Conservation (phyloP, 2,797 vertebrate species). For the Poeciliopsis gracilis region DNA sequence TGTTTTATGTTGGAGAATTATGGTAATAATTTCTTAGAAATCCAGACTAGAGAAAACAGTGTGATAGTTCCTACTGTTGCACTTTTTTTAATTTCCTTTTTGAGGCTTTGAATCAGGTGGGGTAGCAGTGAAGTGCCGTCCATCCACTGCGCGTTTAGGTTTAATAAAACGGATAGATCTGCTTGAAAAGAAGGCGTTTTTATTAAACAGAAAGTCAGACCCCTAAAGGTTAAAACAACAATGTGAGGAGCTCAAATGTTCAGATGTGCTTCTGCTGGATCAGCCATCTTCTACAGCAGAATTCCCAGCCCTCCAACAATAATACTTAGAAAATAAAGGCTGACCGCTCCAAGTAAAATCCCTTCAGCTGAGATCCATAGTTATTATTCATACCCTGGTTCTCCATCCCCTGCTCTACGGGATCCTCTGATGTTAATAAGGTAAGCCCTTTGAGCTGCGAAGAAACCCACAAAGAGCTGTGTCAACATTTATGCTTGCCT, state of each 20-base stretch:
- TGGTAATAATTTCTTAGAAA: constrained; percentile 75
- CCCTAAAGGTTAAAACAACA: constrained; percentile 81
- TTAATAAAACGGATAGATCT: constrained; percentile 19
- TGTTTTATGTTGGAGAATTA: constrained; percentile 70
- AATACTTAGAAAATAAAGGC: constrained; percentile 86
- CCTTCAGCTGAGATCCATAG: constrained; percentile 82
- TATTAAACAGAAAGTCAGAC: constrained; percentile 59
- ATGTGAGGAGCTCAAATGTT: constrained; percentile 75
- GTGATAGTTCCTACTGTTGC: constrained; percentile 31
- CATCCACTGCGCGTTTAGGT: constrained; percentile 15
- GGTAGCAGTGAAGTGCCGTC: constrained; percentile 21
- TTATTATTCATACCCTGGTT: constrained; percentile 81
- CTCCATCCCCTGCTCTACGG: constrained; percentile 61
- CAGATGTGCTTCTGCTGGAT: constrained; percentile 83
- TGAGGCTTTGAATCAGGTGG: constrained; percentile 43
- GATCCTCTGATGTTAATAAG: constrained; percentile 81
- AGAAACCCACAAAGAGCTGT: constrained; percentile 56
- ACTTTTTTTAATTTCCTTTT: constrained; percentile 25
- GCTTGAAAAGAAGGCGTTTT: constrained; percentile 38
- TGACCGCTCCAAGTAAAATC: constrained; percentile 85
- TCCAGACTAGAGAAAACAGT: constrained; percentile 51
- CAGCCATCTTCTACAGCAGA: constrained; percentile 78
- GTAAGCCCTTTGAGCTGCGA: constrained; percentile 61
- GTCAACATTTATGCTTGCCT: constrained; percentile 65
- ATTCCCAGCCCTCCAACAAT: constrained; percentile 79